Percentiles rank a stretch among this genome's conserved stretches.
These are phyloP conservation scores for Nyctibius grandis DNA, from an alignment of 2,797 vertebrate species.

Conservation along the genomic window DNA sequence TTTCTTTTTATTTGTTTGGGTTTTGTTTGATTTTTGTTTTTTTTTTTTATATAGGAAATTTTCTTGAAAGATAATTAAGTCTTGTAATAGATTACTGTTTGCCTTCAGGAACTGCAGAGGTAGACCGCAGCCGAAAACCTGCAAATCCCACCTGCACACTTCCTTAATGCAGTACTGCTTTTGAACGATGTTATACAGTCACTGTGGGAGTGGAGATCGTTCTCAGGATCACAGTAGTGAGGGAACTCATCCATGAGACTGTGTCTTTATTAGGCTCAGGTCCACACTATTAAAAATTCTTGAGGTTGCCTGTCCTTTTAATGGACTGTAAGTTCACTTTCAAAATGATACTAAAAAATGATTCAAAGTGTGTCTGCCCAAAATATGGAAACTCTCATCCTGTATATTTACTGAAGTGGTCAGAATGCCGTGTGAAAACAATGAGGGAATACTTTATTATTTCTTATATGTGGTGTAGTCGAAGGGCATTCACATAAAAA, in stretches of 20 bases:
- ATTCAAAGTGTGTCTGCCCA: not conserved
- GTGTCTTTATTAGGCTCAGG: constrained; percentile 28
- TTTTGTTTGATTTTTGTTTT: not conserved
- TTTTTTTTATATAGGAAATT: not conserved
- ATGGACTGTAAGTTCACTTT: constrained; percentile 7
- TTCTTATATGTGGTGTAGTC: not conserved
- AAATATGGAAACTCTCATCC: not conserved
- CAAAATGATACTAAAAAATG: not conserved
- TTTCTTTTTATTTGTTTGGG: not conserved
- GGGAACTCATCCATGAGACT: constrained; percentile 10
- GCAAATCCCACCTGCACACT: not conserved
- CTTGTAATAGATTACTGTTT: not conserved
- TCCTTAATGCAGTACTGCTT: not conserved
- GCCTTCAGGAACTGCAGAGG: not conserved
- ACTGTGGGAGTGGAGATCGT: not conserved
- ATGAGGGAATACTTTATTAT: not conserved
- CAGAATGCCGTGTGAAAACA: not conserved
- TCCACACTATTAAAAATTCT: constrained; percentile 16
- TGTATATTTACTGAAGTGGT: not conserved
- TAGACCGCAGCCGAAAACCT: not conserved
- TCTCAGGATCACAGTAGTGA: not conserved
- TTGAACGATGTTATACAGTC: not conserved
- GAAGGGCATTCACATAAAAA: not conserved
- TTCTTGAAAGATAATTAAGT: not conserved
- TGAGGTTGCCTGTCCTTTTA: constrained; percentile 14